Percentiles rank a stretch among this genome's conserved stretches.
Conservation (phyloP, 2,888 invertebrate species). For the Thera britannica region DNA sequence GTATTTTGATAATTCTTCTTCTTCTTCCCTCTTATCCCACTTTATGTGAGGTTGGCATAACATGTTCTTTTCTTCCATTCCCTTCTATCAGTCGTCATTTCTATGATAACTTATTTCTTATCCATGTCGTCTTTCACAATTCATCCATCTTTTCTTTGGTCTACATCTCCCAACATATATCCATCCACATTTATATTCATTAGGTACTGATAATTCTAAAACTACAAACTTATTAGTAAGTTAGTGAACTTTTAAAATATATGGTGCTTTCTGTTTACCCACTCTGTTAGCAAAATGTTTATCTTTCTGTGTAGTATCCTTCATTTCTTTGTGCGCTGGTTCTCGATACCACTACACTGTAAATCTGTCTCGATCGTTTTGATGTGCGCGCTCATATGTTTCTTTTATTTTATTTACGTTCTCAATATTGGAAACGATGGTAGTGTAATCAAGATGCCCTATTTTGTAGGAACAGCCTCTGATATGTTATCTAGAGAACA, state of each 20-base stretch:
- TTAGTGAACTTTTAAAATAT: slow-evolving; percentile 39
- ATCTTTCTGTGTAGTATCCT: slow-evolving; percentile 55
- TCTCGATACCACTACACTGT: slow-evolving; percentile 51
- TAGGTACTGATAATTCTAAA: neutral
- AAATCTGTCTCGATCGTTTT: slow-evolving; percentile 59
- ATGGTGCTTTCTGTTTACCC: slow-evolving; percentile 59
- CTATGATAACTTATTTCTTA: no score
- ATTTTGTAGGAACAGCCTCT: neutral
- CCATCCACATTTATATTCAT: no score
- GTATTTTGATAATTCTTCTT: no score
- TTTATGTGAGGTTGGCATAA: no score
- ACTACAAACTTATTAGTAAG: slow-evolving; percentile 2
- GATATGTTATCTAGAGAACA: neutral
- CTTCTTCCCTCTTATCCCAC: no score
- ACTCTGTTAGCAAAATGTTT: slow-evolving; percentile 55
- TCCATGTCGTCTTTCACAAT: no score
- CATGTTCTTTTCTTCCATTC: no score
- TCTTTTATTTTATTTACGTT: slow-evolving; percentile 24
- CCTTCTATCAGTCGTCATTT: no score
- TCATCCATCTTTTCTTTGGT: no score
- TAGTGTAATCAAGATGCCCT: slow-evolving; percentile 10
- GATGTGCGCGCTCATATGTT: slow-evolving; percentile 34
- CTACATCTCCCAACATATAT: no score
- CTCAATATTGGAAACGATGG: slow-evolving; percentile 21
- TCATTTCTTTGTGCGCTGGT: slow-evolving; percentile 35